phyloP scores from a whole-genome alignment of 2,888 invertebrate species.

The Callinectes sapidus region DNA sequence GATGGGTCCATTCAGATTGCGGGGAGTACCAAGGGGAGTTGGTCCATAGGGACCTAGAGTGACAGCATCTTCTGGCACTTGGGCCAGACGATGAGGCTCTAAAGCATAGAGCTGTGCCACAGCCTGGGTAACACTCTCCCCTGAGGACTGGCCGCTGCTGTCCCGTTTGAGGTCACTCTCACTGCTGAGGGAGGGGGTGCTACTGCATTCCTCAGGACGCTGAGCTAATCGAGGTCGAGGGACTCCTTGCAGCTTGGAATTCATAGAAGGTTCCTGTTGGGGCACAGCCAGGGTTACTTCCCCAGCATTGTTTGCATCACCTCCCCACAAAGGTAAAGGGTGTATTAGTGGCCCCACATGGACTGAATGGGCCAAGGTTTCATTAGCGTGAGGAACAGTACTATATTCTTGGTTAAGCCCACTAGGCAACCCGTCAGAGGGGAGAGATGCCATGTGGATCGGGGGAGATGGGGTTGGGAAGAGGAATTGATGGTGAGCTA shows the following conservation, averaged over 20 bases:
- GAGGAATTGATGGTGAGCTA: constrained; percentile 56
- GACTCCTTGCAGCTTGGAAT: constrained; percentile 46
- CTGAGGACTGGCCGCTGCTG: constrained; percentile 72
- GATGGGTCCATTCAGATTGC: constrained; percentile 70
- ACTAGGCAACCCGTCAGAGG: constrained; percentile 44
- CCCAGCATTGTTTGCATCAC: constrained; percentile 51
- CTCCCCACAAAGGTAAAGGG: constrained; percentile 63
- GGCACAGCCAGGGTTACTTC: constrained; percentile 69
- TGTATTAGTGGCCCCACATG: constrained; percentile 61
- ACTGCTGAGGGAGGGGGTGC: constrained; percentile 65
- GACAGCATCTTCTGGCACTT: constrained; percentile 70
- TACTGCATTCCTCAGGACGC: constrained; percentile 61
- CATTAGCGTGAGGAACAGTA: constrained; percentile 52
- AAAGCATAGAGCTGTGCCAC: constrained; percentile 65
- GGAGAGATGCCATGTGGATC: constrained; percentile 47
- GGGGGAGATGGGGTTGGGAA: constrained; percentile 64
- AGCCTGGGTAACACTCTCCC: constrained; percentile 71
- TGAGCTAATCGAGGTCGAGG: constrained; percentile 50
- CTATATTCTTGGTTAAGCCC: constrained; percentile 50
- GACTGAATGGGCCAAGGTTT: constrained; percentile 48
- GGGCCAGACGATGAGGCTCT: constrained; percentile 64
- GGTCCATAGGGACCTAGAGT: constrained; percentile 64
- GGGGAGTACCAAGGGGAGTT: constrained; percentile 58
- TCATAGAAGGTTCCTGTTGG: constrained; percentile 60
- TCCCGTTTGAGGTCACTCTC: constrained; percentile 66